phyloP scores from a whole-genome alignment of 2,888 invertebrate species.

The Spilarctia lutea region DNA sequence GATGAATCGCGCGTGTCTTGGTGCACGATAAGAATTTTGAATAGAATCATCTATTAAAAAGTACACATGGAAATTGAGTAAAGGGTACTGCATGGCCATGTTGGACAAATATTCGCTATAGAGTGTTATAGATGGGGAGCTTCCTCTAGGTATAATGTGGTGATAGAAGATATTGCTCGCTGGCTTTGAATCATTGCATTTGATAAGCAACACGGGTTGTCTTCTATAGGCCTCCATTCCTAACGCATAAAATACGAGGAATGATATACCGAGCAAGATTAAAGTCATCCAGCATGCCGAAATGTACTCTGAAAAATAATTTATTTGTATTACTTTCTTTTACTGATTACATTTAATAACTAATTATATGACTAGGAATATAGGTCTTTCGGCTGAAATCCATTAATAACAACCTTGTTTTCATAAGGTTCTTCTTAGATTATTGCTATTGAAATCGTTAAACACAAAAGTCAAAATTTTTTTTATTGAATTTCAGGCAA shows the following conservation, averaged over 20 bases:
- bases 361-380: no score
- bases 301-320: slow-evolving; percentile 71
- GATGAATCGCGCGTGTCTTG: slow-evolving; percentile 59
- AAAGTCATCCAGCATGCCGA: slow-evolving; percentile 80
- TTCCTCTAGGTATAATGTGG: slow-evolving; percentile 64
- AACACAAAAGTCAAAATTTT: no score
- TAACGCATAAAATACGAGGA: slow-evolving; percentile 71
- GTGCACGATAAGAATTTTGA: slow-evolving; percentile 47
- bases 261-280: slow-evolving; percentile 71
- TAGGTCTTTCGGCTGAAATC: no score
- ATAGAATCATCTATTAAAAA: slow-evolving; percentile 74
- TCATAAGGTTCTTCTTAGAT: no score
- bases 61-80: slow-evolving; percentile 66
- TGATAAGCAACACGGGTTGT: slow-evolving; percentile 64
- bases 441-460: no score
- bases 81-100: slow-evolving; percentile 69
- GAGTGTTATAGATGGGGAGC: slow-evolving; percentile 56
- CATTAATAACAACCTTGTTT: no score
- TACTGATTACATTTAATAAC: not conserved
- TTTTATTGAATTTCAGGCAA: no score
- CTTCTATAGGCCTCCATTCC: slow-evolving; percentile 68
- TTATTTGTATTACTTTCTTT: not conserved
- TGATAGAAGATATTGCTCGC: slow-evolving; percentile 72
- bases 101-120: slow-evolving; percentile 69
- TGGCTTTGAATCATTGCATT: slow-evolving; percentile 64